Evolutionary conservation across 2,888 invertebrate genomes (phyloP), one percentile per base, ranked within the genome.

Genomic region (Agrenia bidenticulata): DNA sequence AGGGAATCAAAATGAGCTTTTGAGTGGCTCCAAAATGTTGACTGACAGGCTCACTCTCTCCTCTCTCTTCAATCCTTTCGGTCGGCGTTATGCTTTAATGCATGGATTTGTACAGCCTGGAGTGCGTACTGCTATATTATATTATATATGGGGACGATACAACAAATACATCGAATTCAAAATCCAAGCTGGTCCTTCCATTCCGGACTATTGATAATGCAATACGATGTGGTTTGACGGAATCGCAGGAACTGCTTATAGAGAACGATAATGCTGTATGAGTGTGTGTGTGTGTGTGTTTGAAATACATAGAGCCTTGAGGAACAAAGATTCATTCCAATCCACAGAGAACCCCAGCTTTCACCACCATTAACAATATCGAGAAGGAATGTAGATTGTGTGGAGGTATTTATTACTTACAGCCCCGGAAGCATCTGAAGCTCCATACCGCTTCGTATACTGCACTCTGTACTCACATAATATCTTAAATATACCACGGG

Each of bases 1-100:
- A 37, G 51, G 32, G 53, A 42, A 56, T 57, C 50, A 56, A 45
- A 62, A 66, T 61, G 66, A 66, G 66, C 45, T 58, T 66, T 66
- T 62, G 66, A 66, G 62, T 66, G 66, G 53, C 51, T 57, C 2
- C 19, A 39, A 56, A 57, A 66, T 49, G 53, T 49, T 64, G 64
- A 64, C 45, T 57, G 62, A 59, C 66, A 66, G 54, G 50, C 32
- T 32, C 19, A 45, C n/a, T 45, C 59, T 51, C 26, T 51, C 51
- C 51, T 19, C 51, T 45, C 9, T 15, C 45, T 45, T 15, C 51
- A 17, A 7, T 51, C 45, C n/a, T 15, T 45, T n/a, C n/a, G n/a
- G n/a, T n/a, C n/a, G n/a, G n/a, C n/a, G n/a, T n/a, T n/a, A n/a
- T n/a, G n/a, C n/a, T n/a, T n/a, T n/a, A n/a, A n/a, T n/a, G n/a